Base-by-base conservation (phyloP, 2,797 vertebrate genomes). In the Labroides dimidiatus region DNA sequence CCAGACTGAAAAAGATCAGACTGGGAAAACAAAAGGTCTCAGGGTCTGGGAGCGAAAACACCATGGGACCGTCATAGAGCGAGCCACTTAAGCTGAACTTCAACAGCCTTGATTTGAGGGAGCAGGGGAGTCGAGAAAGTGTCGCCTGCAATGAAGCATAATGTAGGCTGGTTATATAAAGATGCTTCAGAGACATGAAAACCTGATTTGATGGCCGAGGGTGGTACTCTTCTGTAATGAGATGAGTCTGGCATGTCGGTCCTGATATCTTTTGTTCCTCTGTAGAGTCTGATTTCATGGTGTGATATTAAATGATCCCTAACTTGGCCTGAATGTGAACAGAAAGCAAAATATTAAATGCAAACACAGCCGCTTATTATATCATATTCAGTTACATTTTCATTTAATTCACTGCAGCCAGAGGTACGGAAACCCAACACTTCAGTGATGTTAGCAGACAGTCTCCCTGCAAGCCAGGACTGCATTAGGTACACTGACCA, bases 401-500 rank as follows among this genome's bases (percentile, higher is more conserved):
- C 9, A 56, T 66, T 54, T 6, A 17, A 68, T 39, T 72, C 19
- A 0, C 19, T 24, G 23, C 52, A 6, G n/a, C 41, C 49, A n/a
- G 60, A 57, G 41, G 67, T 30, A 21, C 16, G 72, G 58, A 74
- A 50, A 76, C 20, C 53, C 54, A 44, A 33, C 30, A 33, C 30
- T 33, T 33, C 30, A 27, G 54, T 17, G 27, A 54, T 62, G 55
- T 12, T 51, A 74, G 55, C 48, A 21, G 45, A 43, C 51, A 65
- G 60, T 30, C 55, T 56, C 37, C 19, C 23, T 67, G 79, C 57
- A 75, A 82, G 67, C 49, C 20, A 63, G 78, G 44, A 53, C 67
- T 14, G 57, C 64, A 63, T 39, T 53, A 36, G 63, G 64, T 17
- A 62, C 58, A 36, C 64, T 47, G 59, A 64, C 45, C 39, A 47